Conservation (phyloP, 1,140 invertebrate genomes). For the Drosophila malerkotliana region DNA sequence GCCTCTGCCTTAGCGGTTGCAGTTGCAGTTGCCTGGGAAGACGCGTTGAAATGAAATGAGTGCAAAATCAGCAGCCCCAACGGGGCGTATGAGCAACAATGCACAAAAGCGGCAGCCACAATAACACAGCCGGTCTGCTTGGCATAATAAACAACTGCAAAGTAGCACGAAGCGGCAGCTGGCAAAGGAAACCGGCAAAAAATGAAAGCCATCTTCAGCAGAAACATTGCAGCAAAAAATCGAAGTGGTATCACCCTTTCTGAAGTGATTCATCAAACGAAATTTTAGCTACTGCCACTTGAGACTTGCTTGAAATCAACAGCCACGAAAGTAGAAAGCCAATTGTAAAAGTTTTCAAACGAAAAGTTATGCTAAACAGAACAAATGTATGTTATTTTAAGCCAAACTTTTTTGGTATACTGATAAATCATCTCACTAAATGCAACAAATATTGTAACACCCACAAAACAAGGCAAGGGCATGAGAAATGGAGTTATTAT, state of each 20-base stretch:
- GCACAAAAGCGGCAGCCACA: constrained; percentile 39
- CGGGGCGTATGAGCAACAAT: constrained; percentile 73
- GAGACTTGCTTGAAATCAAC: not conserved
- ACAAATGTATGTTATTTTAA: not conserved
- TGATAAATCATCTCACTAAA: constrained; percentile 24
- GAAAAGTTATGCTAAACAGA: not conserved
- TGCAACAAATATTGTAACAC: constrained; percentile 35
- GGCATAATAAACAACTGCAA: constrained; percentile 62
- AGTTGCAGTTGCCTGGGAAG: constrained; percentile 35
- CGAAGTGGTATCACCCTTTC: constrained; percentile 38
- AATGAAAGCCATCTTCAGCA: constrained; percentile 31
- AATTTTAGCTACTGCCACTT: constrained; percentile 12
- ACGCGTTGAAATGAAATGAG: constrained; percentile 62
- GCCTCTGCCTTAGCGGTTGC: constrained; percentile 23
- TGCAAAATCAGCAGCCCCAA: constrained; percentile 52
- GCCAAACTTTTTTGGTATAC: not conserved
- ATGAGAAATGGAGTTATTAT: constrained; percentile 71
- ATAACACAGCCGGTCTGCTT: constrained; percentile 34
- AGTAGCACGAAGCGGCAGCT: constrained; percentile 49
- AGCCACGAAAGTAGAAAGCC: not conserved
- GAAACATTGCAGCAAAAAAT: constrained; percentile 3
- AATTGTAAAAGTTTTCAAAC: not conserved
- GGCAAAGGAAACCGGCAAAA: constrained; percentile 21
- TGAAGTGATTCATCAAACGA: constrained; percentile 4
- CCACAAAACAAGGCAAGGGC: constrained; percentile 37